These are phyloP conservation scores for Chrysogorgia sp. DNA, from an alignment of 92 coral and sea anemone genomes.

Conservation along the genomic window DNA sequence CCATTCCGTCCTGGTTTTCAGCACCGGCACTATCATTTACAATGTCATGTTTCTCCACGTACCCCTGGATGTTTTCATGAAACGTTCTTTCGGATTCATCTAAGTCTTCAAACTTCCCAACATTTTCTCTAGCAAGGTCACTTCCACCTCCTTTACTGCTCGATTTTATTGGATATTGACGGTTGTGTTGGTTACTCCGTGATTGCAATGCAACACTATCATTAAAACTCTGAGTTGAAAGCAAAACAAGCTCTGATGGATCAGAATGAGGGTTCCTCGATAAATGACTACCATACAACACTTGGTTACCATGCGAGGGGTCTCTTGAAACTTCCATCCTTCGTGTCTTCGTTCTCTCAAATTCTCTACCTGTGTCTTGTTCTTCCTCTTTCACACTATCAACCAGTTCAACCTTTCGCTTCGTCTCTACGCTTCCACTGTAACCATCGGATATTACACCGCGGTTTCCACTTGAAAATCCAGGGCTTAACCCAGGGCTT, in stretches of 20 bases:
- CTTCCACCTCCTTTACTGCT: neutral
- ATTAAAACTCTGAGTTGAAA: neutral
- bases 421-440: neutral
- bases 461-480: neutral
- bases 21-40: neutral
- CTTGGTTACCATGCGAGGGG: neutral
- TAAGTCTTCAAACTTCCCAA: neutral
- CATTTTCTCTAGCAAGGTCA: neutral
- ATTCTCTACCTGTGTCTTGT: neutral
- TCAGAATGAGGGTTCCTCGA: neutral
- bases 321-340: neutral
- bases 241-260: constrained; percentile 2
- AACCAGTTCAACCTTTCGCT: neutral
- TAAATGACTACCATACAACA: neutral
- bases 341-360: neutral
- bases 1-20: constrained; percentile 3
- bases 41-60: constrained; percentile 5
- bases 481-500: neutral
- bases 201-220: neutral
- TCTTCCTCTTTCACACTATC: neutral
- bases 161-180: constrained; percentile 6
- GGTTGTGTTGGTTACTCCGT: neutral
- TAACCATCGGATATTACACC: neutral
- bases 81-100: neutral
- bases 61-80: neutral